Base-by-base conservation (phyloP, 2,113 vertebrate species). In the Chascanopsetta lugubris region DNA sequence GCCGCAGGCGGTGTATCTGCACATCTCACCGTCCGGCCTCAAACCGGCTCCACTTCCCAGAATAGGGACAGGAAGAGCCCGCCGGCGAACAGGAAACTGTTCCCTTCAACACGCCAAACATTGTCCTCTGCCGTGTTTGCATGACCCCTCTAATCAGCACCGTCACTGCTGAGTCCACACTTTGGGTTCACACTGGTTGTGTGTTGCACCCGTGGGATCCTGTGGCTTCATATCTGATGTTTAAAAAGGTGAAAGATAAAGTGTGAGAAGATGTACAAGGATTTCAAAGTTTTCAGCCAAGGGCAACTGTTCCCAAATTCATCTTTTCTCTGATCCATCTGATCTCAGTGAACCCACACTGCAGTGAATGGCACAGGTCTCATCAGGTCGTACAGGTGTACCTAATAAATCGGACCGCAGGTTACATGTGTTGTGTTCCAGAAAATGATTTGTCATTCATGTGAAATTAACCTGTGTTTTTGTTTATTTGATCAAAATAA, bases 81-180 rank as follows among this genome's bases (percentile, higher is more conserved):
- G 15, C 32, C 61, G 62, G 64, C 77, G 75, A 74, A 68, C 75
- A 88, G 86, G 89, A 89, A 88, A 58, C 78, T 29, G 75, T 73
- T 64, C 69, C 79, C 58, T 62, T 46, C 20, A 3, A 24, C 55
- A 57, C 61, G 72, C 74, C 64, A 76, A 77, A 79, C 84, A 77
- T 56, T 80, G 84, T 79, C 30, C 46, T 30, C 26, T 48, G 42
- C 48, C 60, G 54, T 77, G 71, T 84, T 84, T 85, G 61, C 51
- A 79, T 1, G 22, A 76, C 67, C 69, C 87, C 71, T 79, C 58
- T 45, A 74, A 74, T 80, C 79, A 54, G 46, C 25, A 8, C 10
- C 50, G 27, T 45, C 50, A 18, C 22, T 82, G 82, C 88, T 86
- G 85, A 88, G 75, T 87, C 77, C 58, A 84, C 83, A 78, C n/a